These are phyloP conservation scores for Gryllus longicercus DNA, from an alignment of 2,888 invertebrate species.

Conservation along the genomic window DNA sequence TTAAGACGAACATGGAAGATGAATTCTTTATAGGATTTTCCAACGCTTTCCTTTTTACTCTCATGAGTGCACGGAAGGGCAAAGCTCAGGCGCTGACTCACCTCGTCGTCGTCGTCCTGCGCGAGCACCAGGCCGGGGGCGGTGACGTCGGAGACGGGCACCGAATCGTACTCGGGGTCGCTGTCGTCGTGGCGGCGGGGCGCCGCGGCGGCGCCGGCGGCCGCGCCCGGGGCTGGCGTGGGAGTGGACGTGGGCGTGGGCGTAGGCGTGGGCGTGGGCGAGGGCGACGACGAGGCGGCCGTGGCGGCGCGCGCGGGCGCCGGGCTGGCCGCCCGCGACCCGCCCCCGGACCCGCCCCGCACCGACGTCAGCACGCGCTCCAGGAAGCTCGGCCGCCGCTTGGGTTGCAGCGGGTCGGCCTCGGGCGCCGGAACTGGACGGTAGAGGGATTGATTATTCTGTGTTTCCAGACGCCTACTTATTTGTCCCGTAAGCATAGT, in stretches of 20 bases:
- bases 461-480: too few relatives aligned
- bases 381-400: background rate
- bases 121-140: background rate
- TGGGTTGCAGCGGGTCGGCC: background rate
- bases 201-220: background rate
- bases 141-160: background rate
- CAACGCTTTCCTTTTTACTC: too few relatives aligned
- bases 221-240: background rate
- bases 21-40: too few relatives aligned
- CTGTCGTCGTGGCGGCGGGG: background rate
- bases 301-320: background rate
- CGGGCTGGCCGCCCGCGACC: background rate
- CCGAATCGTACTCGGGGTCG: conserved; percentile 8
- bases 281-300: background rate
- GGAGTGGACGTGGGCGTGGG: background rate
- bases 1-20: too few relatives aligned
- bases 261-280: background rate
- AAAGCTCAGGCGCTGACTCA: too few relatives aligned
- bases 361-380: conserved; percentile 1
- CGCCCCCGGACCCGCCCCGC: background rate
- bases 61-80: too few relatives aligned
- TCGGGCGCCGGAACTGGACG: too few relatives aligned
- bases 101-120: background rate
- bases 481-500: too few relatives aligned
- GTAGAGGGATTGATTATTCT: too few relatives aligned